phyloP scores from a whole-genome alignment of 2,113 vertebrate genomes.

The Grallaria varia region DNA sequence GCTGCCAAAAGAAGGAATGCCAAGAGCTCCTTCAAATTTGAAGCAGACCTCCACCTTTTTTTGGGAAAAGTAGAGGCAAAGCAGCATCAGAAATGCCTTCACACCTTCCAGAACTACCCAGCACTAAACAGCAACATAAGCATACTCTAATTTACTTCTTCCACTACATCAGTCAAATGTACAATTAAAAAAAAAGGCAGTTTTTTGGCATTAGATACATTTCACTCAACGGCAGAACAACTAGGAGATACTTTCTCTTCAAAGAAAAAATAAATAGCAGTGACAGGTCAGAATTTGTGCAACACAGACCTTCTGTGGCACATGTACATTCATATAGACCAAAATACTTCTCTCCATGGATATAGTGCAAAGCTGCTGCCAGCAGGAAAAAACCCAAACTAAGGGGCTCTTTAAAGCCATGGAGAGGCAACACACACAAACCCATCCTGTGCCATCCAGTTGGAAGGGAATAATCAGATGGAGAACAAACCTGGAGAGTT shows the following conservation, averaged over 20 bases:
- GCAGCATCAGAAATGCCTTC: neutral
- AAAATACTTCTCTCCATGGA: slow-evolving; percentile 19
- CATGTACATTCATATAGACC: slow-evolving; percentile 39
- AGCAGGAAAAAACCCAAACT: neutral
- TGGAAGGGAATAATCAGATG: neutral
- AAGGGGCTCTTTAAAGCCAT: neutral
- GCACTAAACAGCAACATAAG: neutral
- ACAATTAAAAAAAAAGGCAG: neutral
- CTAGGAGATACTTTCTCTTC: neutral
- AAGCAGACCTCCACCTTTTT: neutral
- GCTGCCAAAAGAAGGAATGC: neutral
- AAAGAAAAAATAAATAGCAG: slow-evolving; percentile 57
- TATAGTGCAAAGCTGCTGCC: slow-evolving; percentile 58
- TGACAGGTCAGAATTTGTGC: slow-evolving; percentile 19
- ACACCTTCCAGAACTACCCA: neutral
- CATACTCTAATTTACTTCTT: neutral
- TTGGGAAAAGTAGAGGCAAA: neutral
- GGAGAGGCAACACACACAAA: neutral
- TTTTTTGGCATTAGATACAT: slow-evolving; percentile 20
- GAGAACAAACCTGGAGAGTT: neutral
- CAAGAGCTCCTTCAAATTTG: neutral
- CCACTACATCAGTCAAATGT: neutral
- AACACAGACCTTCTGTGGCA: slow-evolving; percentile 22
- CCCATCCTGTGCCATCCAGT: neutral
- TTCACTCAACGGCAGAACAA: slow-evolving; percentile 30